Conservation (phyloP, 2,888 invertebrate species). For the Cephus pygmeus region DNA sequence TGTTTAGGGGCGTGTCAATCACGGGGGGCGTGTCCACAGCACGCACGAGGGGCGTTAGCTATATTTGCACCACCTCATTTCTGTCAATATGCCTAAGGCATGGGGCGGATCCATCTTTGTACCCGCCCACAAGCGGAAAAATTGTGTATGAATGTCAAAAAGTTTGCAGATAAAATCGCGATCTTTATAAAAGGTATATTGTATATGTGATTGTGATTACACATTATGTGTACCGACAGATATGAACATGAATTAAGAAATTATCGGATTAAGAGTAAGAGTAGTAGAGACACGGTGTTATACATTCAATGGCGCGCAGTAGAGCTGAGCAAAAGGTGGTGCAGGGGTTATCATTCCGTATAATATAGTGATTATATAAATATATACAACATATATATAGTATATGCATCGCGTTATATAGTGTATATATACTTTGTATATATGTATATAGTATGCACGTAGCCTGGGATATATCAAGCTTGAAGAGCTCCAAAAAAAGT, state of each 20-base stretch:
- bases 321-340: slow-evolving; percentile 30
- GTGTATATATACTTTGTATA: background rate
- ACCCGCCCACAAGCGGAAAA: too few relatives aligned
- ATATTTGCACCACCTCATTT: too few relatives aligned
- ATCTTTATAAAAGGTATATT: slow-evolving; percentile 11
- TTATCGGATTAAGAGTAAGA: slow-evolving; percentile 19
- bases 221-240: slow-evolving; percentile 3
- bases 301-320: slow-evolving; percentile 36
- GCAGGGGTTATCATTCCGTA: slow-evolving; percentile 41
- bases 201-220: slow-evolving; percentile 10
- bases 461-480: background rate
- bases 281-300: slow-evolving; percentile 17
- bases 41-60: too few relatives aligned
- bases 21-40: too few relatives aligned
- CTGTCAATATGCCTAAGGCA: too few relatives aligned
- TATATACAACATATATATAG: slow-evolving; percentile 10
- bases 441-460: background rate
- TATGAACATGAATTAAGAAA: background rate
- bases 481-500: too few relatives aligned
- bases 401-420: slow-evolving; percentile 4
- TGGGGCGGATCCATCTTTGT: too few relatives aligned
- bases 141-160: too few relatives aligned
- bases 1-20: too few relatives aligned
- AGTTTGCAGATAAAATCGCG: background rate
- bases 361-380: slow-evolving; percentile 3